These are phyloP conservation scores for Scaptomyza caliginosa DNA, from an alignment of 2,888 invertebrate genomes.

Conservation along the genomic window DNA sequence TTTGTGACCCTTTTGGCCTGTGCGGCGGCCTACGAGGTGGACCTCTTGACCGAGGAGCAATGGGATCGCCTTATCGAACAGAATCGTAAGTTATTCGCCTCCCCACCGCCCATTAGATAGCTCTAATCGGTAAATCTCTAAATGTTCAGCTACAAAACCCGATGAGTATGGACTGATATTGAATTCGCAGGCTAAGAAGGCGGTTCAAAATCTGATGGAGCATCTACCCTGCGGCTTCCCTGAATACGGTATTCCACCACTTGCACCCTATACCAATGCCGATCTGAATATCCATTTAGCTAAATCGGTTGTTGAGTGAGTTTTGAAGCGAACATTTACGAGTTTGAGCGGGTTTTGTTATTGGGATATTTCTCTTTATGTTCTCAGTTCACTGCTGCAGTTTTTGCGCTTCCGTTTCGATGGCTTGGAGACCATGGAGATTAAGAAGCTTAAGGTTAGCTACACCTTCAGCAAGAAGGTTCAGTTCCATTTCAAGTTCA, in stretches of 20 bases:
- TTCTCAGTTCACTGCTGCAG: slow-evolving; percentile 58
- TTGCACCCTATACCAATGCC: slow-evolving; percentile 81
- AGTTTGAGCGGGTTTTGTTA: background rate
- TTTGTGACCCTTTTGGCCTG: slow-evolving; percentile 67
- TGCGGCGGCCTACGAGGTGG: slow-evolving; percentile 64
- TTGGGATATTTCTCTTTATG: background rate
- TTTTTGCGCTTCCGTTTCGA: slow-evolving; percentile 80
- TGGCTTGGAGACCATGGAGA: slow-evolving; percentile 74
- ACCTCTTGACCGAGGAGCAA: slow-evolving; percentile 62
- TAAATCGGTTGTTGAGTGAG: slow-evolving; percentile 73
- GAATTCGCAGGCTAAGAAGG: slow-evolving; percentile 75
- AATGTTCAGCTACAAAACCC: slow-evolving; percentile 48
- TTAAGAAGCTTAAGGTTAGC: slow-evolving; percentile 77
- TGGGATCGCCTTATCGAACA: slow-evolving; percentile 59
- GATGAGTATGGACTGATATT: slow-evolving; percentile 70
- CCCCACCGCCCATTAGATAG: background rate
- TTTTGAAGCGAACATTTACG: slow-evolving; percentile 14
- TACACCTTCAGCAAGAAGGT: slow-evolving; percentile 78
- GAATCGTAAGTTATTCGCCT: slow-evolving; percentile 61
- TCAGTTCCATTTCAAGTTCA: slow-evolving; percentile 71
- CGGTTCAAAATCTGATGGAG: slow-evolving; percentile 56
- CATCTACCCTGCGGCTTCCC: slow-evolving; percentile 82
- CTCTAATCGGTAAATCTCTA: background rate
- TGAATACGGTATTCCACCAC: slow-evolving; percentile 75
- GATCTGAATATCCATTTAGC: slow-evolving; percentile 68